These are phyloP conservation scores for Mimumesa dahlbomi DNA, from an alignment of 2,888 invertebrate genomes.

Conservation along the genomic window DNA sequence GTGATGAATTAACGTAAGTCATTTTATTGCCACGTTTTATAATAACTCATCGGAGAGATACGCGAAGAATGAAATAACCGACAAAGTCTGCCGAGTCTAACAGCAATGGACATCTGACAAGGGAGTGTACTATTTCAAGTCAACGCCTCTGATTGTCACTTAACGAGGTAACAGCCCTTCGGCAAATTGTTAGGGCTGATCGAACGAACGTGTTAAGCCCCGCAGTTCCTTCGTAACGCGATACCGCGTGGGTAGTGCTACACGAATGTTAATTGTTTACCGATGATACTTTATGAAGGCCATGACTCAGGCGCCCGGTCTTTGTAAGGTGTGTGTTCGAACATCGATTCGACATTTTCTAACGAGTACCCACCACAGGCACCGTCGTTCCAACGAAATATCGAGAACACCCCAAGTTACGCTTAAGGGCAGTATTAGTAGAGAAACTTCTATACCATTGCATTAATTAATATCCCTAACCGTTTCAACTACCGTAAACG, in stretches of 20 bases:
- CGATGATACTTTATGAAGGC: slow-evolving; percentile 76
- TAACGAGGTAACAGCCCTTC: slow-evolving; percentile 76
- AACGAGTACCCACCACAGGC: slow-evolving; percentile 63
- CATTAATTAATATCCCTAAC: slow-evolving; percentile 9
- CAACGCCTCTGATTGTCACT: slow-evolving; percentile 77
- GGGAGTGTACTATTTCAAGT: slow-evolving; percentile 67
- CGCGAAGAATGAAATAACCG: neutral
- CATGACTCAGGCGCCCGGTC: slow-evolving; percentile 59
- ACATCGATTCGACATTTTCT: slow-evolving; percentile 69
- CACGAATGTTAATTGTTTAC: slow-evolving; percentile 75
- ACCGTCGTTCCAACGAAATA: slow-evolving; percentile 29
- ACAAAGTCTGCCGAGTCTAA: slow-evolving; percentile 25
- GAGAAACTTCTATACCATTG: too few relatives aligned
- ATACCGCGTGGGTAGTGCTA: slow-evolving; percentile 67
- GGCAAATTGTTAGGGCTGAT: slow-evolving; percentile 72
- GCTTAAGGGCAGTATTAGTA: slow-evolving; percentile 40
- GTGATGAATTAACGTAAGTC: too few relatives aligned
- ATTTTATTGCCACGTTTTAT: too few relatives aligned
- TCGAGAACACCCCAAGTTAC: slow-evolving; percentile 27
- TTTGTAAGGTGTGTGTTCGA: slow-evolving; percentile 28
- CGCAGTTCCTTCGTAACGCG: slow-evolving; percentile 48
- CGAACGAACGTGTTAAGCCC: slow-evolving; percentile 48
- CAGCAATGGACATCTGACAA: slow-evolving; percentile 36
- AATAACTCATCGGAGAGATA: too few relatives aligned
- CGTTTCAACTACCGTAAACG: slow-evolving; percentile 2